Base-by-base conservation (phyloP, 2,113 vertebrate genomes). In the Protobothrops flavoviridis region DNA sequence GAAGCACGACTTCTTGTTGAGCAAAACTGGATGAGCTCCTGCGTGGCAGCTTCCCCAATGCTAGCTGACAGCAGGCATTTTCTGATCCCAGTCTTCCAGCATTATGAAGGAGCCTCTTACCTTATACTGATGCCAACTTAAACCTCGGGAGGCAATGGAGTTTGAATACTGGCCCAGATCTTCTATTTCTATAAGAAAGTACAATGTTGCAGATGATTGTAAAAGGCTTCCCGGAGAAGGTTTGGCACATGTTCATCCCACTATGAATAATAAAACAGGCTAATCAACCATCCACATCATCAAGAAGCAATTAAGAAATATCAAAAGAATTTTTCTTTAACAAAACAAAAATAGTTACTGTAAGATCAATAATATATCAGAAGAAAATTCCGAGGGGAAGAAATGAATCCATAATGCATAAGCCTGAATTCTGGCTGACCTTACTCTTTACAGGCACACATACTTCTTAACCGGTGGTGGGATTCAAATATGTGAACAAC, bases 281-380 rank as follows among this genome's bases (percentile, higher is more conserved):
- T 94, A 61, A 91, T 29, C 5, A 93, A 45, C 88, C 20, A 57
- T 26, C 56, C 39, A 29, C 6, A 94, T 48, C 33, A 57, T 5
- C 86, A 89, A 74, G 12, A 56, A 48, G 53, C 39, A 85, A 2
- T 5, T 56, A 1, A 59, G 29, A 92, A 69, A 91, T 88, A 92
- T 93, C 87, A 59, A 20, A 87, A 20, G 24, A 24, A 2, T 33
- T 33, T 17, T 92, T 91, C 12, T 1, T 92, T 92, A 26, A 87
- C 8, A 93, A 93, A 91, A 94, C 29, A 57, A 92, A 92, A 26
- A 90, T 43, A 39, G 0, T 87, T 90, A 91, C 39, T 48, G 24
- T 12, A 56, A 92, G 93, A 86, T 88, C 74, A 59, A 15, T 81
- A 94, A 13, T 56, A 52, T 7, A 56, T 29, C 74, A 50, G 43